A percentile compares a stretch with the other conserved stretches of the same genome.
Evolutionary conservation across 2,797 vertebrate species (phyloP).

Genomic region (Cryptoprocta ferox): DNA sequence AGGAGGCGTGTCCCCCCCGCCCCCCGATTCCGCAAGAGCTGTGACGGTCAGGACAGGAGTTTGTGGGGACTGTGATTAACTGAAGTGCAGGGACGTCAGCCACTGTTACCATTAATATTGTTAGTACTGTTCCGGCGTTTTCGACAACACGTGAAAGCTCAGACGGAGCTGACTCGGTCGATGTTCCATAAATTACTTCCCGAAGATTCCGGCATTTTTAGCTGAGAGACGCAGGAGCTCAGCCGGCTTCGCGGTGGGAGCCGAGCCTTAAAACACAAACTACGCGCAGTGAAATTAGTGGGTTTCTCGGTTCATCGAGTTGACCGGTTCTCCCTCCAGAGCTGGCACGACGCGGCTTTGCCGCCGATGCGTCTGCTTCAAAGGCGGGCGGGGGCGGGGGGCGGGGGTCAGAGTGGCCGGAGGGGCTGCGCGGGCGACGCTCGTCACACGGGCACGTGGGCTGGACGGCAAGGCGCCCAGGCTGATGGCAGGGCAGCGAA

Average conservation of each 20-base stretch:
- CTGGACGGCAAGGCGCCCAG: too few species aligned
- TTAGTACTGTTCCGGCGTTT: neutral
- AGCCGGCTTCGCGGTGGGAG: neutral
- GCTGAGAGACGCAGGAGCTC: neutral
- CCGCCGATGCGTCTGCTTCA: neutral
- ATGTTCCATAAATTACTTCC: neutral
- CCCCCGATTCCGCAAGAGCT: neutral
- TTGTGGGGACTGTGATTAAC: neutral
- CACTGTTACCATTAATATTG: neutral
- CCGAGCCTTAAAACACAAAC: neutral
- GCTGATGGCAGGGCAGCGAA: too few species aligned
- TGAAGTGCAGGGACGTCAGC: neutral
- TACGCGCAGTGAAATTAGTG: neutral
- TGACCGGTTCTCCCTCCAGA: neutral
- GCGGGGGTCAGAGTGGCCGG: accelerated
- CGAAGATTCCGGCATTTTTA: neutral
- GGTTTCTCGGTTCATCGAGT: neutral
- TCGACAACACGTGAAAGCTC: neutral
- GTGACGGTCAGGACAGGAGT: neutral
- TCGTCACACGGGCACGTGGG: accelerated
- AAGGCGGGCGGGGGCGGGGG: neutral
- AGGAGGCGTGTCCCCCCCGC: neutral
- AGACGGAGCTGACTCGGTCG: too few species aligned
- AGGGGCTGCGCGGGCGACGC: too few species aligned
- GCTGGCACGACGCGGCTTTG: neutral